Evolutionary conservation across 2,888 invertebrate species (phyloP).

Genomic region (Hybos culiciformis): DNA sequence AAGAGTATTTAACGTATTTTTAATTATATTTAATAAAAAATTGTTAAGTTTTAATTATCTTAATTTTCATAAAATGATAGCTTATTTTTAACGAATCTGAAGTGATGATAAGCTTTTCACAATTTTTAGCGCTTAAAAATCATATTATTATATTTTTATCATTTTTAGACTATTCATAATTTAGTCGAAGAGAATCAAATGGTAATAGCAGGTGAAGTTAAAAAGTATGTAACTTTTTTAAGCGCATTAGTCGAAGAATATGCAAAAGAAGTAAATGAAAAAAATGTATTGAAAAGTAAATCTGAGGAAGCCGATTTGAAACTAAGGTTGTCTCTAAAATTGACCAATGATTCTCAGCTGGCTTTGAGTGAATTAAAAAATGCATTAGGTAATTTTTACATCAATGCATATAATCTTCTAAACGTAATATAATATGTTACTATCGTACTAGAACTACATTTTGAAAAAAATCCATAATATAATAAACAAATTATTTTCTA

Average conservation of each 20-base stretch:
- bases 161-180: background rate
- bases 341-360: constrained; percentile 22
- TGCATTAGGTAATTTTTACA: constrained; percentile 17
- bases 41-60: too few relatives aligned
- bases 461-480: background rate
- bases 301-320: constrained; percentile 22
- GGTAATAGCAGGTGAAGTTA: constrained; percentile 15
- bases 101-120: too few relatives aligned
- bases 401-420: background rate
- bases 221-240: constrained; percentile 22
- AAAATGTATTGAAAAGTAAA: constrained; percentile 15
- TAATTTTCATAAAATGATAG: too few relatives aligned
- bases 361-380: constrained; percentile 21
- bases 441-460: background rate
- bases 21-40: background rate
- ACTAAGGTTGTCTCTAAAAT: constrained; percentile 22
- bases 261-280: constrained; percentile 17
- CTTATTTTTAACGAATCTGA: too few relatives aligned
- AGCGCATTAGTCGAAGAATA: constrained; percentile 22
- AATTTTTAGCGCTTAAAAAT: background rate
- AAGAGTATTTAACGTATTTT: constrained; percentile 1
- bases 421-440: background rate
- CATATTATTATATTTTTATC: too few relatives aligned
- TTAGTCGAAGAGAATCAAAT: background rate
- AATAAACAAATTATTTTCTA: too few relatives aligned